Percentiles rank a stretch among this genome's conserved stretches.
Conservation (phyloP, 92 coral and sea anemone genomes). For the Zoanthus solanderi region DNA sequence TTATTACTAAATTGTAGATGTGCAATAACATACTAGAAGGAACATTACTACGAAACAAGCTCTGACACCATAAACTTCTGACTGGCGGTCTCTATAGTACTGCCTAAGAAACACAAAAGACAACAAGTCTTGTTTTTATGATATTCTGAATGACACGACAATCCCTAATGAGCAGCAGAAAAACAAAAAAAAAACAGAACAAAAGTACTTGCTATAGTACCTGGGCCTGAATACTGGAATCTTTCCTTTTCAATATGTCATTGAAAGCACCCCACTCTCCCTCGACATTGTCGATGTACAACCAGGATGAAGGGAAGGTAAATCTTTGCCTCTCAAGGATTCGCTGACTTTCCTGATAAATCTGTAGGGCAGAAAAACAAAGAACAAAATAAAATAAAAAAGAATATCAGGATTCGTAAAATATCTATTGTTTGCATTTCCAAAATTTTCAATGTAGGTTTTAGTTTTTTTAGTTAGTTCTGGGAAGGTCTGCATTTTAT, state of each 20-base stretch:
- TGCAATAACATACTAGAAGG: too few species aligned
- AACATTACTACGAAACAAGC: too few species aligned
- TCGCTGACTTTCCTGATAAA: slow-evolving; percentile 96
- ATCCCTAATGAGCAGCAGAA: neutral
- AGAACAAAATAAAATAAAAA: neutral
- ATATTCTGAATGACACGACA: neutral
- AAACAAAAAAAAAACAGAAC: neutral
- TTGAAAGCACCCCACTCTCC: slow-evolving; percentile 99
- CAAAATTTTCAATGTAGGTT: too few species aligned
- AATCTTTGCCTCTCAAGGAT: slow-evolving; percentile 97
- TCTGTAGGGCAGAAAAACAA: slow-evolving; percentile 43
- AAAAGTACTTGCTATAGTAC: slow-evolving; percentile 28
- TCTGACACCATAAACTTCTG: too few species aligned
- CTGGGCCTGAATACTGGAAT: slow-evolving; percentile 97
- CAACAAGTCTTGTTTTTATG: too few species aligned
- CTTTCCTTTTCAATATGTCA: slow-evolving; percentile 97
- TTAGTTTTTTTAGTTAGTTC: too few species aligned
- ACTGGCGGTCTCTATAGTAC: too few species aligned
- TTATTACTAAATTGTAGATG: too few species aligned
- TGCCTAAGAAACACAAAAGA: too few species aligned
- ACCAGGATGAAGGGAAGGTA: slow-evolving; percentile 97
- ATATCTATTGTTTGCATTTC: too few species aligned
- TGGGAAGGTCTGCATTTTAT: too few species aligned
- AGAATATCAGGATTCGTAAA: neutral
- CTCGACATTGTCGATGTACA: slow-evolving; percentile 95